These are phyloP conservation scores for Chinchilla lanigera DNA, from an alignment of 2,113 vertebrate species.

Conservation along the genomic window DNA sequence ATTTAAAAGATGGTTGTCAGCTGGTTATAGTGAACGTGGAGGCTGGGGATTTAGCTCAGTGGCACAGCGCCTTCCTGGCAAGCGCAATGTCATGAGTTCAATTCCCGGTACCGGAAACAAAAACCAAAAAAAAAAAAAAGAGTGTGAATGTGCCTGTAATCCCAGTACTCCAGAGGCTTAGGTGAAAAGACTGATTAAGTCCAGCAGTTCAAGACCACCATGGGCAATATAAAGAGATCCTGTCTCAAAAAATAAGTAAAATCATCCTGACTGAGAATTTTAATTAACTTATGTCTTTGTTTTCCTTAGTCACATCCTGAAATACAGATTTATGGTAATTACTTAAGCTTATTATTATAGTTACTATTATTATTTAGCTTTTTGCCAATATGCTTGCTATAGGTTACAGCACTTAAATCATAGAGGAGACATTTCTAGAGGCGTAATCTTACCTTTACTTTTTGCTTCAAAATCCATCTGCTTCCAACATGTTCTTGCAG, in stretches of 20 bases:
- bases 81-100: no score
- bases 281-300: background rate
- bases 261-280: constrained; percentile 4
- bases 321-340: constrained; percentile 7
- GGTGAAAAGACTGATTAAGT: background rate
- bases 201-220: background rate
- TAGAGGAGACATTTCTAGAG: background rate
- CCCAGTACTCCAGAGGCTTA: background rate
- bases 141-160: background rate
- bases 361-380: background rate
- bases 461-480: constrained; percentile 37
- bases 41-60: no score
- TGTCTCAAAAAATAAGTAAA: background rate
- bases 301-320: background rate
- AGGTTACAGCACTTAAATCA: background rate
- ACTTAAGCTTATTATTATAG: background rate
- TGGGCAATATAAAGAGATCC: background rate
- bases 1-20: background rate
- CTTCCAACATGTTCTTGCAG: background rate
- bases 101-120: no score
- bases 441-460: background rate
- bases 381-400: constrained; percentile 17
- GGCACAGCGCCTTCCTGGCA: no score
- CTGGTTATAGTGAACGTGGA: fast-evolving
- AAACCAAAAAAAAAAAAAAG: no score